Evolutionary conservation across 1,140 invertebrate genomes (phyloP).

Genomic region (Drosophila lowei): DNA sequence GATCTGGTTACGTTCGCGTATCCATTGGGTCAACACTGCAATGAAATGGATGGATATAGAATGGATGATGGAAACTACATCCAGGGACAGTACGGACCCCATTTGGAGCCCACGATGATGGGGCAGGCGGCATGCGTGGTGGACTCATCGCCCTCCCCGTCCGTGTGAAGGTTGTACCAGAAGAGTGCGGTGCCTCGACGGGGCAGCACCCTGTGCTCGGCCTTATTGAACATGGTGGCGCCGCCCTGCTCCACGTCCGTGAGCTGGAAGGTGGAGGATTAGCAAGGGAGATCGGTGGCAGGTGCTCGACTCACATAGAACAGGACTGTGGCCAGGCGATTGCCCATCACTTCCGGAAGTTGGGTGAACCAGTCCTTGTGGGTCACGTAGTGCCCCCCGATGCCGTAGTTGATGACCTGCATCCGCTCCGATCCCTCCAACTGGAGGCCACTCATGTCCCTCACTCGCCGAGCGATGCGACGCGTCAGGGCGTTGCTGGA

Average conservation of each 20-base stretch:
- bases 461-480: constrained; percentile 88
- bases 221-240: constrained; percentile 94
- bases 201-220: constrained; percentile 92
- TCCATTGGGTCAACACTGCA: constrained; percentile 98
- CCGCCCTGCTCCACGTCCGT: constrained; percentile 96
- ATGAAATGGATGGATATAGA: not conserved
- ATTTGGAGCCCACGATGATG: constrained; percentile 96
- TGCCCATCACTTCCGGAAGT: not conserved
- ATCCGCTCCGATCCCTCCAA: constrained; percentile 84
- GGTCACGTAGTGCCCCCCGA: constrained; percentile 88
- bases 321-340: constrained; percentile 60
- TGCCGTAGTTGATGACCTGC: constrained; percentile 87
- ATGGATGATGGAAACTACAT: not conserved
- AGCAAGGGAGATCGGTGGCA: not conserved
- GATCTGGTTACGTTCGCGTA: constrained; percentile 91
- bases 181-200: constrained; percentile 94
- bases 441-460: constrained; percentile 87
- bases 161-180: constrained; percentile 96
- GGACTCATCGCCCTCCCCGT: constrained; percentile 93
- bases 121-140: constrained; percentile 98
- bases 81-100: constrained; percentile 87
- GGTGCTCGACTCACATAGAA: constrained; percentile 53
- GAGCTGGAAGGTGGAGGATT: constrained; percentile 86
- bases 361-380: constrained; percentile 86
- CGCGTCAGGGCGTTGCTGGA: constrained; percentile 90